Conservation (phyloP, 2,113 vertebrate genomes). For the Spea bombifrons region DNA sequence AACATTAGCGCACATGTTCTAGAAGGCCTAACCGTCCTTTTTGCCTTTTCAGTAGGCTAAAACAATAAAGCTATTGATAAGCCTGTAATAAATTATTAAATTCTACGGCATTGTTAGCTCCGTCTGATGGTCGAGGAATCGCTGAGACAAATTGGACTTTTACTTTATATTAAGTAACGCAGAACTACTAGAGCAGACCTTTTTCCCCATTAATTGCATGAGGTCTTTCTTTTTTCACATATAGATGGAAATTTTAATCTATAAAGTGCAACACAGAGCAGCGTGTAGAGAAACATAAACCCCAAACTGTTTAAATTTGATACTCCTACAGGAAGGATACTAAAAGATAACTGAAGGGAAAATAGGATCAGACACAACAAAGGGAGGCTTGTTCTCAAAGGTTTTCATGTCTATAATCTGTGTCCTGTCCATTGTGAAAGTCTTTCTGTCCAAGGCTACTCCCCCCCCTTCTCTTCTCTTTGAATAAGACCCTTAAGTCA, state of each 20-base stretch:
- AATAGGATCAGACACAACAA: slow-evolving; percentile 37
- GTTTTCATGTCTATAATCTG: slow-evolving; percentile 44
- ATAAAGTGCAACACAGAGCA: slow-evolving; percentile 2
- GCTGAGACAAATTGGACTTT: not conserved
- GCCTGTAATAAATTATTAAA: not conserved
- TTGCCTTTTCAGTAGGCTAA: not conserved
- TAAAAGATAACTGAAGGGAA: slow-evolving; percentile 37
- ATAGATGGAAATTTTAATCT: not conserved
- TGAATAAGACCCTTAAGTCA: slow-evolving; percentile 34
- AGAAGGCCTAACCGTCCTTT: slow-evolving; percentile 5
- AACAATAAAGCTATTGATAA: not conserved
- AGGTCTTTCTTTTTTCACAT: not conserved
- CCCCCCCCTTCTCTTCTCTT: not conserved
- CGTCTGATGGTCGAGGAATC: not conserved
- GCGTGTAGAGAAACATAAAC: not conserved
- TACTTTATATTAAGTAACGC: no score
- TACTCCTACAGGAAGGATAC: slow-evolving; percentile 46
- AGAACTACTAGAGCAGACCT: not conserved
- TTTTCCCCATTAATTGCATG: not conserved
- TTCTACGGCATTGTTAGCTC: not conserved
- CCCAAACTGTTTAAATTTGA: slow-evolving; percentile 29
- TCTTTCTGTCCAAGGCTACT: slow-evolving; percentile 15
- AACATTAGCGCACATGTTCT: slow-evolving; percentile 21
- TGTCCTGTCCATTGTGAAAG: slow-evolving; percentile 35
- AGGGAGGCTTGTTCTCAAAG: slow-evolving; percentile 31